A percentile compares a stretch with the other conserved stretches of the same genome.
phyloP scores from a whole-genome alignment of 2,113 vertebrate genomes.

The Gavia stellata region DNA sequence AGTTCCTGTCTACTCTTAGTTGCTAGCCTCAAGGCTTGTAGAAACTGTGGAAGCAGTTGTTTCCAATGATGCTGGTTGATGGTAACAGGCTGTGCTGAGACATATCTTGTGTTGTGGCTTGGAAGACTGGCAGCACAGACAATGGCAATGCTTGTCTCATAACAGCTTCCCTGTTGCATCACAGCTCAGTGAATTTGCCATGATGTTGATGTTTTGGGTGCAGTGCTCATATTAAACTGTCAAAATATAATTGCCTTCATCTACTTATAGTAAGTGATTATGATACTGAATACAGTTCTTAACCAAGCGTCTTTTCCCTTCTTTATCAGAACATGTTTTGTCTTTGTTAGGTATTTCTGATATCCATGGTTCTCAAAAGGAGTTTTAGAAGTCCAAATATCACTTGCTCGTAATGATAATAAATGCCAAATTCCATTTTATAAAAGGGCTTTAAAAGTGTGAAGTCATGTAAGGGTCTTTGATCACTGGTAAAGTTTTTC shows the following conservation, averaged over 20 bases:
- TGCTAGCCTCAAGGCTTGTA: background rate
- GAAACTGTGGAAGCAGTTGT: background rate
- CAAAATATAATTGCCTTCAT: background rate
- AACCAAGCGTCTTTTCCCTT: background rate
- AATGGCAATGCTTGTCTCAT: background rate
- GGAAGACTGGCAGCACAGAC: background rate
- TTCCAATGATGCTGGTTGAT: background rate
- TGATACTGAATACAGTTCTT: background rate
- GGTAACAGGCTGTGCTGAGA: background rate
- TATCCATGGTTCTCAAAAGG: background rate
- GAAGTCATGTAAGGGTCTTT: background rate
- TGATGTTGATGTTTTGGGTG: background rate
- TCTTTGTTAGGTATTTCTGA: background rate
- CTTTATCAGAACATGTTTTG: background rate
- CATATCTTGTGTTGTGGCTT: background rate
- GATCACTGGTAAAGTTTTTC: no score
- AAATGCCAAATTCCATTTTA: background rate
- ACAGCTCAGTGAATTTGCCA: background rate
- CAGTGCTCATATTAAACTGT: background rate
- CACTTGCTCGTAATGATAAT: background rate
- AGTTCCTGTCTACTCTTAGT: background rate
- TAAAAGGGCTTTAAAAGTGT: background rate
- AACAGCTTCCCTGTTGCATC: background rate
- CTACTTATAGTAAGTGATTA: background rate
- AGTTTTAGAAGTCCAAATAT: background rate